phyloP scores from a whole-genome alignment of 2,797 vertebrate species.

The Saguinus oedipus region DNA sequence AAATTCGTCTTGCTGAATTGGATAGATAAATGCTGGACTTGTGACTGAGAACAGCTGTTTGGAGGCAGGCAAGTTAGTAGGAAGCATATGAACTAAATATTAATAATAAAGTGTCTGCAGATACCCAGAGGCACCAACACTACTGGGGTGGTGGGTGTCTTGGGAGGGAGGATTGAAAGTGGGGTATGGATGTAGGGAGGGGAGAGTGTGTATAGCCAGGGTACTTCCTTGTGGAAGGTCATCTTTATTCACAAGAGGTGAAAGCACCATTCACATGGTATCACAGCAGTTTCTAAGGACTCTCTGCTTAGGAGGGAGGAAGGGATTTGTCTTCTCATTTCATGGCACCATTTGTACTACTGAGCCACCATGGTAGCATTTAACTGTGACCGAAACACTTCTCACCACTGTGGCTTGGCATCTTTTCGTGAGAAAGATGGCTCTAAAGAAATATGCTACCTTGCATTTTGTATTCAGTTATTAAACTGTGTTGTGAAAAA shows the following conservation, averaged over 20 bases:
- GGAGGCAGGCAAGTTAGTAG: not conserved
- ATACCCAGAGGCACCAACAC: not conserved
- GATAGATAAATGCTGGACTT: conserved; percentile 1
- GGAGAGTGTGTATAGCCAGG: not conserved
- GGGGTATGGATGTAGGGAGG: not conserved
- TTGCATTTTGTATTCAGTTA: not conserved
- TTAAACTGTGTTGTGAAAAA: not conserved
- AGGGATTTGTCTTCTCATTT: not conserved
- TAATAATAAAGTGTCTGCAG: not conserved
- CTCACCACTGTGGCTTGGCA: not conserved
- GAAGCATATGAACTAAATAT: not conserved
- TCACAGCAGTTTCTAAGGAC: not conserved
- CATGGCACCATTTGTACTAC: not conserved
- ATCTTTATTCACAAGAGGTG: not conserved
- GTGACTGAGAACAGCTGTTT: conserved; percentile 9
- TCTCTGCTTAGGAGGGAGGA: not conserved
- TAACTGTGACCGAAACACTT: not conserved
- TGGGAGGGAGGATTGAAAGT: not conserved
- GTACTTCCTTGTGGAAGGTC: not conserved
- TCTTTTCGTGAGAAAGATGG: not conserved
- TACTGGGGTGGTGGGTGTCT: not conserved
- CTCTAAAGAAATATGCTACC: not conserved
- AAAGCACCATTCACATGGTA: not conserved
- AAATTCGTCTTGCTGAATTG: conserved; percentile 12
- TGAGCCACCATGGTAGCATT: not conserved